phyloP scores from a whole-genome alignment of 2,888 invertebrate genomes.

The Sialis lutaria region DNA sequence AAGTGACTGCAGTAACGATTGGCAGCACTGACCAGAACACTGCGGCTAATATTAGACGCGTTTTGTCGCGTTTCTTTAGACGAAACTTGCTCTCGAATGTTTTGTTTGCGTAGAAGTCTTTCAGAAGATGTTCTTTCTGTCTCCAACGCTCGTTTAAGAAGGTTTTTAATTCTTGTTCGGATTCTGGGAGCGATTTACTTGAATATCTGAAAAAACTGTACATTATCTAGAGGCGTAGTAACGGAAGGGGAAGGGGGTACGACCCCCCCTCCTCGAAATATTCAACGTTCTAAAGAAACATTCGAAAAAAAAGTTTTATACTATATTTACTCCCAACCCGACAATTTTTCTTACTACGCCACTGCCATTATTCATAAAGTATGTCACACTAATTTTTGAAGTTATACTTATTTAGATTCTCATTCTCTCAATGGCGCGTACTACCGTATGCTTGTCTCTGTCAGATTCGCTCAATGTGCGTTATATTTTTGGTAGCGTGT shows the following conservation, averaged over 20 bases:
- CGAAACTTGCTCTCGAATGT: constrained; percentile 22
- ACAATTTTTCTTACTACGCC: no score
- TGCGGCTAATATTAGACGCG: constrained; percentile 34
- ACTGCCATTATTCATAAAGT: no score
- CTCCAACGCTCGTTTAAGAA: constrained; percentile 51
- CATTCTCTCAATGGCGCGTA: no score
- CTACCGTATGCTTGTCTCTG: no score
- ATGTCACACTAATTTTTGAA: no score
- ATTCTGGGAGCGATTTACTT: constrained; percentile 35
- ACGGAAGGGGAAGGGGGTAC: constrained; percentile 7
- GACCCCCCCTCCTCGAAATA: background rate
- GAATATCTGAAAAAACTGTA: constrained; percentile 32
- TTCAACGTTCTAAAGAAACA: no score
- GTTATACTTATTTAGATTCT: no score
- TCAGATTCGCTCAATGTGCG: no score
- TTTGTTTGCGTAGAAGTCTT: constrained; percentile 39
- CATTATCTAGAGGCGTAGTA: constrained; percentile 1
- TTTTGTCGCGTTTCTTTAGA: constrained; percentile 18
- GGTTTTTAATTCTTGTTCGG: constrained; percentile 33
- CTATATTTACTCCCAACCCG: no score
- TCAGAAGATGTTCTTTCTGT: constrained; percentile 42
- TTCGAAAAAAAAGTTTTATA: no score
- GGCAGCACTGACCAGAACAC: constrained; percentile 47
- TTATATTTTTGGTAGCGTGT: no score
- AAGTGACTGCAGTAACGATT: constrained; percentile 26